Conservation (phyloP, 2,888 invertebrate genomes). For the Heterodera filipjevi region DNA sequence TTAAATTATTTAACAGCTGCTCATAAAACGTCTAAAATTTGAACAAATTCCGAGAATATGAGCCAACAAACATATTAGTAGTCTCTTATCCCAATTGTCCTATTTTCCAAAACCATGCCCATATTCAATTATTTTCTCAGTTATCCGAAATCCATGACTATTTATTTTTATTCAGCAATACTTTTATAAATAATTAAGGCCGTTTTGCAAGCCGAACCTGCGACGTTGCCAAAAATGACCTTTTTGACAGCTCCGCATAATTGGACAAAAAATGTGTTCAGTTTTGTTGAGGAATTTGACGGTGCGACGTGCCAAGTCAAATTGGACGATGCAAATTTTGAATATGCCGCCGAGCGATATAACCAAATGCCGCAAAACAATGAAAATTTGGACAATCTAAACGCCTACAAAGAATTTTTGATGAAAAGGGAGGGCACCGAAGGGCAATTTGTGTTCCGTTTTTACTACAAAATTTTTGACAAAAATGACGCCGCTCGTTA, state of each 20-base stretch:
- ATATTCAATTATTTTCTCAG: no score
- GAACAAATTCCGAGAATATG: no score
- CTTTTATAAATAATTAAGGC: not conserved
- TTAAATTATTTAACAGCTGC: no score
- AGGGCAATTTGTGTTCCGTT: not conserved
- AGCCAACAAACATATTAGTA: no score
- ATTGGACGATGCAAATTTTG: not conserved
- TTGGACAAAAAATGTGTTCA: not conserved
- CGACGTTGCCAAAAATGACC: not conserved
- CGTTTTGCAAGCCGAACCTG: not conserved
- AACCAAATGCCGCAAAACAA: not conserved
- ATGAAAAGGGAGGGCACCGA: not conserved
- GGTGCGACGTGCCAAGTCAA: not conserved
- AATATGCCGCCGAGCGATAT: not conserved
- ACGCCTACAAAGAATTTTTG: not conserved
- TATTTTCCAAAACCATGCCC: no score
- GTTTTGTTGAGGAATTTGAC: not conserved
- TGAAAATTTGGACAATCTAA: no score
- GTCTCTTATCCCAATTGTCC: no score
- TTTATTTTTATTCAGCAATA: no score
- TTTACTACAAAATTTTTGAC: not conserved
- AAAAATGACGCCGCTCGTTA: not conserved
- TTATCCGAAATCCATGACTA: no score
- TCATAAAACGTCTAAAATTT: no score
- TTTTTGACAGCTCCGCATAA: not conserved